Percentiles rank a stretch among this genome's conserved stretches.
These are phyloP conservation scores for Lasioglossum zephyrum DNA, from an alignment of 2,888 invertebrate genomes.

Conservation along the genomic window DNA sequence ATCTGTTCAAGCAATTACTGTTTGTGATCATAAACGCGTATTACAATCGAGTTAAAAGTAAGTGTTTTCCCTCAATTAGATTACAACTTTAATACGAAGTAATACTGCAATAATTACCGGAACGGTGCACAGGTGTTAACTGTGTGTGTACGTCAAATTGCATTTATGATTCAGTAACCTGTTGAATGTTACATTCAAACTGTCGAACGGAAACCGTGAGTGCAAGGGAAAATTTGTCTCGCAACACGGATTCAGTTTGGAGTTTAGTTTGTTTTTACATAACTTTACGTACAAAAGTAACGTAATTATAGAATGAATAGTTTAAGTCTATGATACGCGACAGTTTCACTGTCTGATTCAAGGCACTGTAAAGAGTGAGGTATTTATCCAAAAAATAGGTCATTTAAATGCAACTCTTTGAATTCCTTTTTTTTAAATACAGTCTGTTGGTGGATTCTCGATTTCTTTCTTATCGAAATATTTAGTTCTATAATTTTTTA, in stretches of 20 bases:
- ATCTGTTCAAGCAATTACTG: neutral
- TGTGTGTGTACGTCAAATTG: conserved; percentile 4
- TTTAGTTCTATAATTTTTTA: no score
- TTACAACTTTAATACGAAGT: neutral
- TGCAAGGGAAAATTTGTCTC: conserved; percentile 1
- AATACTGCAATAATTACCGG: neutral
- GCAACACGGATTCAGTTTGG: neutral
- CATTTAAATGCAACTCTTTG: neutral
- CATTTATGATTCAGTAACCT: conserved; percentile 18
- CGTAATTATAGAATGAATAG: neutral
- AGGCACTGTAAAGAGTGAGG: neutral
- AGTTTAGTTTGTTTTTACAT: neutral
- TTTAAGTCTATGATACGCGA: neutral
- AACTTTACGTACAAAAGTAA: neutral
- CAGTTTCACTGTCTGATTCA: neutral
- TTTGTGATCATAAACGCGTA: neutral
- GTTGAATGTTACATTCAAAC: conserved; percentile 20
- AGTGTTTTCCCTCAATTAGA: neutral
- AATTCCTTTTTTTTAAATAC: neutral
- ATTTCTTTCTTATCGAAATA: no score
- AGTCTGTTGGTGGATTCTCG: no score
- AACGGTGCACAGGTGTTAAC: neutral
- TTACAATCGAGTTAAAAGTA: neutral
- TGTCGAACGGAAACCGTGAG: conserved; percentile 9
- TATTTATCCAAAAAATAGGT: neutral